A percentile compares a stretch with the other conserved stretches of the same genome.
These are phyloP conservation scores for Gambusia affinis DNA, from an alignment of 2,113 vertebrate genomes.

Conservation along the genomic window DNA sequence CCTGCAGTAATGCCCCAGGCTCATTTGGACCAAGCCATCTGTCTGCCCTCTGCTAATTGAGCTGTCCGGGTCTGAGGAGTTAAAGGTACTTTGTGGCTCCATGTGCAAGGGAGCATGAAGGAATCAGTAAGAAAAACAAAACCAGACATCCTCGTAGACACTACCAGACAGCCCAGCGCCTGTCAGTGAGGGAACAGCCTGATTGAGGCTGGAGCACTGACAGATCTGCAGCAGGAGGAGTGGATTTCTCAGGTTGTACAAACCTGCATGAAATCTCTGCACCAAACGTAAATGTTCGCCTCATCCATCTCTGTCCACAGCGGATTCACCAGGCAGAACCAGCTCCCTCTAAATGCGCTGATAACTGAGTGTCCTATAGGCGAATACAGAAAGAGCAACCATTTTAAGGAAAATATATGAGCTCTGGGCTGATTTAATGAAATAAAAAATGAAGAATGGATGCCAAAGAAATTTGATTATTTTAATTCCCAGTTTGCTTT, in stretches of 20 bases:
- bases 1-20: slow-evolving; percentile 49
- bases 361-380: slow-evolving; percentile 13
- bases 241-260: slow-evolving; percentile 50
- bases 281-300: slow-evolving; percentile 7
- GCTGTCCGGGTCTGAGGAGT: slow-evolving; percentile 14
- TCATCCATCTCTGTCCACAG: slow-evolving; percentile 46
- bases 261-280: slow-evolving; percentile 49
- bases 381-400: neutral
- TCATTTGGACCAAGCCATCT: slow-evolving; percentile 28
- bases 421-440: neutral
- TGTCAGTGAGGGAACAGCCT: slow-evolving; percentile 8
- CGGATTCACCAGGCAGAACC: slow-evolving; percentile 1
- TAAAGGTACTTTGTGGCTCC: neutral
- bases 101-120: neutral
- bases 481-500: slow-evolving; percentile 11
- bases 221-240: slow-evolving; percentile 47
- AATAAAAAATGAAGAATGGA: neutral
- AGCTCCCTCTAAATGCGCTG: slow-evolving; percentile 7
- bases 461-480: neutral
- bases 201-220: slow-evolving; percentile 34
- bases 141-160: neutral
- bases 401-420: slow-evolving; percentile 7
- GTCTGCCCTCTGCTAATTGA: slow-evolving; percentile 48
- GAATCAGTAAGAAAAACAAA: neutral
- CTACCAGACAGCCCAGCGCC: slow-evolving; percentile 4